Evolutionary conservation across 2,797 vertebrate species (phyloP).

Genomic region (Botia kubotai): DNA sequence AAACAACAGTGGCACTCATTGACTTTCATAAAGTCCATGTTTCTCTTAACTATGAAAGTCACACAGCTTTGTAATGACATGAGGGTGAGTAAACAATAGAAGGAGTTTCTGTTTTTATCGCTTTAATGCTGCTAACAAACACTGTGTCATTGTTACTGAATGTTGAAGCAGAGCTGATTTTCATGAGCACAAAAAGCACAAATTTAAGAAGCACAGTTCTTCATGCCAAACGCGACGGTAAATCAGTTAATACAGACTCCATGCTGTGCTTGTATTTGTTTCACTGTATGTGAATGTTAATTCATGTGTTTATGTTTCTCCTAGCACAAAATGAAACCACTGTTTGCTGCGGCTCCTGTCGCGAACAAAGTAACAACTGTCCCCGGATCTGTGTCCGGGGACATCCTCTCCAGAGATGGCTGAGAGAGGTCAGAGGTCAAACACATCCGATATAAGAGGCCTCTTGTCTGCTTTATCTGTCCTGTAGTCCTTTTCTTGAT

Average conservation of each 20-base stretch:
- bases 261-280: constrained; percentile 63
- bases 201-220: constrained; percentile 52
- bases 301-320: constrained; percentile 53
- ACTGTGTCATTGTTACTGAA: constrained; percentile 58
- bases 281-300: constrained; percentile 59
- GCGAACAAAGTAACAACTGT: constrained; percentile 67
- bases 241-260: constrained; percentile 44
- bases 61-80: too few species aligned
- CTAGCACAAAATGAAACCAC: constrained; percentile 60
- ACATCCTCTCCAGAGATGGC: constrained; percentile 34
- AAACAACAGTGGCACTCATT: too few species aligned
- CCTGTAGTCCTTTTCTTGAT: constrained; percentile 52
- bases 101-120: too few species aligned
- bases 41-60: too few species aligned
- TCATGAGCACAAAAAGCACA: constrained; percentile 37
- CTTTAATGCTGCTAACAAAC: constrained; percentile 52
- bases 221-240: constrained; percentile 56
- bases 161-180: constrained; percentile 53
- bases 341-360: constrained; percentile 71
- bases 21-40: too few species aligned
- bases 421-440: constrained; percentile 41
- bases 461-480: constrained; percentile 43
- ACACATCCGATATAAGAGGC: constrained; percentile 36
- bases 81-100: too few species aligned
- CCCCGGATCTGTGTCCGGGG: constrained; percentile 65